Conservation (phyloP, 2,113 vertebrate species). For the Cyprinodon brontotheroides region DNA sequence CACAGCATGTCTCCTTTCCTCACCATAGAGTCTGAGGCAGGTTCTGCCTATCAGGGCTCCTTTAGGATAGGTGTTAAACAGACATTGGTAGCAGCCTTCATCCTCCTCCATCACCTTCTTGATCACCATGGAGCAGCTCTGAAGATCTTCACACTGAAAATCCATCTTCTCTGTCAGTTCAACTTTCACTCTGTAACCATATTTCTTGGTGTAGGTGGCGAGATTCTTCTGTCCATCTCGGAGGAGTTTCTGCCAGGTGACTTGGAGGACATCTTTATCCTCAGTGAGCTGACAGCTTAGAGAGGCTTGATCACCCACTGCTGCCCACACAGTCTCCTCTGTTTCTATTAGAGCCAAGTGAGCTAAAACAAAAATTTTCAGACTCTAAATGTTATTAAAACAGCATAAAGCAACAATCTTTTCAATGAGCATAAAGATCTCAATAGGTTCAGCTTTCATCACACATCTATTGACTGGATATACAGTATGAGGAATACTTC, state of each 20-base stretch:
- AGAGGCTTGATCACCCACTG: constrained; percentile 15
- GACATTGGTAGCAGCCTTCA: constrained; percentile 50
- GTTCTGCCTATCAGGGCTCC: neutral
- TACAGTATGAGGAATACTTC: too few relatives aligned
- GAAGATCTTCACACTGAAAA: constrained; percentile 5
- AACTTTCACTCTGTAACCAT: neutral
- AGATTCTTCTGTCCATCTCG: neutral
- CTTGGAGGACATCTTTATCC: constrained; percentile 27
- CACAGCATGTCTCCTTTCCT: neutral
- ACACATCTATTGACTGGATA: too few relatives aligned
- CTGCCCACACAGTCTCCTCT: constrained; percentile 17
- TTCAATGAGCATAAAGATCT: too few relatives aligned
- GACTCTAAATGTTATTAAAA: too few relatives aligned
- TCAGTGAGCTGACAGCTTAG: constrained; percentile 36
- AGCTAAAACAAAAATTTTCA: neutral
- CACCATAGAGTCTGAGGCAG: constrained; percentile 53
- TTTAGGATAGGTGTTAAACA: constrained; percentile 48
- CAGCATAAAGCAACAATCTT: too few relatives aligned
- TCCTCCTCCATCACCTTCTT: constrained; percentile 30
- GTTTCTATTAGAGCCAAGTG: neutral
- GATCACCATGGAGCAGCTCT: constrained; percentile 40
- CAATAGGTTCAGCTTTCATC: too few relatives aligned
- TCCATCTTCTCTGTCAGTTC: constrained; percentile 4
- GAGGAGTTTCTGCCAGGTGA: constrained; percentile 53
- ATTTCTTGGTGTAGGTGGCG: neutral